A percentile compares a stretch with the other conserved stretches of the same genome.
Evolutionary conservation across 2,113 vertebrate genomes (phyloP).

Genomic region (Spermophilus dauricus): DNA sequence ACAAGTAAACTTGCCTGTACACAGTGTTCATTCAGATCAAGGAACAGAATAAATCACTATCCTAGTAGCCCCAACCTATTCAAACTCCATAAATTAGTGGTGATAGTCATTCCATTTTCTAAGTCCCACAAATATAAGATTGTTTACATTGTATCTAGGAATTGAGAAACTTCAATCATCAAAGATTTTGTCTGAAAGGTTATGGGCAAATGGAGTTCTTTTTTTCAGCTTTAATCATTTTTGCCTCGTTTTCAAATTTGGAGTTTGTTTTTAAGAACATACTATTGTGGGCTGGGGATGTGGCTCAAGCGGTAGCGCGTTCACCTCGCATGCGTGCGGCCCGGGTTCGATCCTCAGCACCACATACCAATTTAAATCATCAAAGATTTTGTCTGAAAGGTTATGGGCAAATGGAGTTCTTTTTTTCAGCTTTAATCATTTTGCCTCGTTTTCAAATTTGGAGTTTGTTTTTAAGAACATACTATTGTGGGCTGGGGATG

Average conservation of each 20-base stretch:
- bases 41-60: not conserved
- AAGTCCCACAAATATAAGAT: not conserved
- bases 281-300: too few species aligned
- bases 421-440: too few species aligned
- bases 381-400: too few species aligned
- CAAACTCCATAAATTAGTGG: not conserved
- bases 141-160: not conserved
- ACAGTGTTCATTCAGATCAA: not conserved
- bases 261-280: constrained; percentile 10
- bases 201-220: not conserved
- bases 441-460: too few species aligned
- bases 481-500: too few species aligned
- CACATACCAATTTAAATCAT: too few species aligned
- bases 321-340: too few species aligned
- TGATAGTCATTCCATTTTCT: not conserved
- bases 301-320: too few species aligned
- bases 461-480: too few species aligned
- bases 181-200: not conserved
- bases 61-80: not conserved
- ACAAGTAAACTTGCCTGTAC: not conserved
- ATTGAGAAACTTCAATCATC: not conserved
- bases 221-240: not conserved
- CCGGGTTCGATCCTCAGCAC: too few species aligned
- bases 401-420: too few species aligned
- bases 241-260: not conserved